phyloP scores from a whole-genome alignment of 2,113 vertebrate species.

The Amphiprion ocellaris region DNA sequence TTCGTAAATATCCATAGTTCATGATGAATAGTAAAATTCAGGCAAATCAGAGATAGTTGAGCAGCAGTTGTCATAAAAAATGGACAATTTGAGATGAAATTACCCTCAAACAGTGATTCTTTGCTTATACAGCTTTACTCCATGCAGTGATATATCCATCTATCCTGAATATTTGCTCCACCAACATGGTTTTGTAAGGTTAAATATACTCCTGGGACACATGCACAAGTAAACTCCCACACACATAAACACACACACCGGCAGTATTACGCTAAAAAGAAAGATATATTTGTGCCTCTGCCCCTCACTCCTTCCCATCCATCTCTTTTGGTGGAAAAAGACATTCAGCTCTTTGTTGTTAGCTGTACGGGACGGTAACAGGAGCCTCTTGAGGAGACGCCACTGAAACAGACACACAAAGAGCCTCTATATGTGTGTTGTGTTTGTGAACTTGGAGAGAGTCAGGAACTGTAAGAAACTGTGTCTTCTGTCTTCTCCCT shows the following conservation, averaged over 20 bases:
- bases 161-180: no score
- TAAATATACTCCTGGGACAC: neutral
- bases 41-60: no score
- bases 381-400: slow-evolving; percentile 70
- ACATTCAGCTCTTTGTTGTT: slow-evolving; percentile 77
- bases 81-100: no score
- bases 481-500: slow-evolving; percentile 27
- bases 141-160: no score
- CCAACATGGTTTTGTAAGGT: no score
- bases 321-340: slow-evolving; percentile 51
- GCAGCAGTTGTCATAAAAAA: no score
- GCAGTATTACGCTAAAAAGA: neutral
- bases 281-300: slow-evolving; percentile 25
- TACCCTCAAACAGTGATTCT: no score
- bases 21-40: no score
- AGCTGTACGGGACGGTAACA: slow-evolving; percentile 65
- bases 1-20: no score
- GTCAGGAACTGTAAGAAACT: slow-evolving; percentile 33
- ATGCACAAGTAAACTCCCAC: neutral
- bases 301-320: slow-evolving; percentile 45
- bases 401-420: slow-evolving; percentile 70
- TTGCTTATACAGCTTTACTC: no score
- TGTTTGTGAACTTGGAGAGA: slow-evolving; percentile 37
- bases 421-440: slow-evolving; percentile 62
- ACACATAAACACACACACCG: slow-evolving; percentile 7